Evolutionary conservation across 2,113 vertebrate genomes (phyloP).

Genomic region (Sialia sialis): DNA sequence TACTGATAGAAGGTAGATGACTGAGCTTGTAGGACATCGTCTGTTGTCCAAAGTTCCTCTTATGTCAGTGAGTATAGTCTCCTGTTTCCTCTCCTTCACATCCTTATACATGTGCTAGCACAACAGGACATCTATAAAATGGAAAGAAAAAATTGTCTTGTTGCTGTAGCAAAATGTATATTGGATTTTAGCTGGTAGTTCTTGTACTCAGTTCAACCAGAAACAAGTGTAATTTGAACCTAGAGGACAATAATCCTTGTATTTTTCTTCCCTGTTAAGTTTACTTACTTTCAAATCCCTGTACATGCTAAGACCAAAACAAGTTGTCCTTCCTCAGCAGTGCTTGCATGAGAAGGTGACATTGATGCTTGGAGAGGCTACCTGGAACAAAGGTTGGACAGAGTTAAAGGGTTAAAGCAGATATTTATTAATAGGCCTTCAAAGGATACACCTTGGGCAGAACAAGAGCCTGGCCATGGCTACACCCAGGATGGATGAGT

Average conservation of each 20-base stretch:
- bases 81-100: constrained; percentile 11
- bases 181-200: neutral
- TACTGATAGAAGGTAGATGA: neutral
- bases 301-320: neutral
- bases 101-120: constrained; percentile 59
- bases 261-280: neutral
- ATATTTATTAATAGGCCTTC: neutral
- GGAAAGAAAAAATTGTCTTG: constrained; percentile 62
- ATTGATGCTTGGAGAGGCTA: neutral
- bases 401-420: neutral
- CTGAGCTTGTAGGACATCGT: neutral
- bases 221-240: neutral
- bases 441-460: neutral
- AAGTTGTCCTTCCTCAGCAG: neutral
- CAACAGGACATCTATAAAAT: constrained; percentile 54
- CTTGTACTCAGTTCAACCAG: neutral
- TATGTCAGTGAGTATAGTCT: constrained; percentile 63
- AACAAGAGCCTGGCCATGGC: fast-evolving
- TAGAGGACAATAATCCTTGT: neutral
- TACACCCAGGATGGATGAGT: fast-evolving
- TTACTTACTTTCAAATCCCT: neutral
- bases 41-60: constrained; percentile 53
- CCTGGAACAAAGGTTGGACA: neutral
- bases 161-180: constrained; percentile 16
- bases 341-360: neutral